Percentiles rank a stretch among this genome's conserved stretches.
Evolutionary conservation across 2,113 vertebrate species (phyloP).

Genomic region (Speoplatyrhinus poulsoni): DNA sequence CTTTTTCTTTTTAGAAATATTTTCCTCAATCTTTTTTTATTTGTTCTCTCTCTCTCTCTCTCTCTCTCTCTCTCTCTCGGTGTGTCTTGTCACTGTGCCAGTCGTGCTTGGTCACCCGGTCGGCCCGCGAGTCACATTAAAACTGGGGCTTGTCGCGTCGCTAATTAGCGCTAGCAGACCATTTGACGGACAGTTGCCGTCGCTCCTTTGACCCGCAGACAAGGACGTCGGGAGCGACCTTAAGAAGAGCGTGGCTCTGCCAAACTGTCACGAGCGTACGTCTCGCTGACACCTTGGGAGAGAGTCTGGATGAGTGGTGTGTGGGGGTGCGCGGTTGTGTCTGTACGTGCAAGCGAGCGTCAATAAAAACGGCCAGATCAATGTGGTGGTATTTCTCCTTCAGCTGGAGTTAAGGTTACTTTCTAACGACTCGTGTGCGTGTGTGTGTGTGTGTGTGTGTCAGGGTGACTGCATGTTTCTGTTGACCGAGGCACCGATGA

Average conservation of each 20-base stretch:
- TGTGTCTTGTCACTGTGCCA: background rate
- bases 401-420: too few species aligned
- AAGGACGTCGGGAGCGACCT: slow-evolving; percentile 51
- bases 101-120: background rate
- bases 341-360: background rate
- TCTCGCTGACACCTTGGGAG: slow-evolving; percentile 27
- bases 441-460: too few species aligned
- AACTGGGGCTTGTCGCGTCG: slow-evolving; percentile 13
- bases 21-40: background rate
- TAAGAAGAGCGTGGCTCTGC: slow-evolving; percentile 43
- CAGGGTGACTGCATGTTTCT: too few species aligned
- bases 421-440: too few species aligned
- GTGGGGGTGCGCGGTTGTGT: slow-evolving; percentile 9
- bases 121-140: slow-evolving; percentile 11
- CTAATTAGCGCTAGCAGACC: slow-evolving; percentile 51
- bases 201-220: slow-evolving; percentile 25
- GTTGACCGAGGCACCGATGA: too few species aligned
- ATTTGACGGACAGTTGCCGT: slow-evolving; percentile 47
- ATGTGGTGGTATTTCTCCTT: too few species aligned
- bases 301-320: slow-evolving; percentile 37
- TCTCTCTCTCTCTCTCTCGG: slow-evolving; percentile 1
- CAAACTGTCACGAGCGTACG: slow-evolving; percentile 31
- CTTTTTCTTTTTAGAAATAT: background rate
- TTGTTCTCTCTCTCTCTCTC: background rate
- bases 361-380: too few species aligned